Base-by-base conservation (phyloP, 30 jellyfish, hydroid and myxozoan genomes). In the Haliclystus octoradiatus region DNA sequence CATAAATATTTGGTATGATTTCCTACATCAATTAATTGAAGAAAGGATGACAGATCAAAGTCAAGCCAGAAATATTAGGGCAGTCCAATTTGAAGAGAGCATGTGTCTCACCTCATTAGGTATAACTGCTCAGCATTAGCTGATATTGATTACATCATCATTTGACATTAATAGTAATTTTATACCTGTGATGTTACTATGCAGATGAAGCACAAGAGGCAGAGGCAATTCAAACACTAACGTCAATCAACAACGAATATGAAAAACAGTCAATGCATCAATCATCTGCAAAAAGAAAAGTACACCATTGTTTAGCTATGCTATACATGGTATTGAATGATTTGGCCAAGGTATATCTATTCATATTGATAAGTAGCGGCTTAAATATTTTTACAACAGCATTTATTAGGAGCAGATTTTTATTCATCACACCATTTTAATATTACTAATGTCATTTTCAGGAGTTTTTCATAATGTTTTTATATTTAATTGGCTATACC, bases 141-240 rank as follows among this genome's bases (percentile, higher is more conserved):
- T n/a, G n/a, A n/a, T n/a, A n/a, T n/a, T n/a, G n/a, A n/a, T n/a
- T n/a, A n/a, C n/a, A n/a, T n/a, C n/a, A n/a, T n/a, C n/a, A n/a
- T n/a, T n/a, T n/a, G n/a, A n/a, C n/a, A n/a, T n/a, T n/a, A n/a
- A n/a, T n/a, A 9, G 15, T 57, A 25, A 12, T 57, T 57, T 57
- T 24, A 57, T 7, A 12, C 31, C 30, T 24, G 31, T 46, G 60
- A 46, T 46, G 60, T 9, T 12, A 46, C n/a, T n/a, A n/a, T 34
- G 19, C 66, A 88, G 97, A 80, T 53, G 97, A 88, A 60, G 97
- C 94, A 12, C 85, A 88, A 72, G 97, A 80, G 30, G 97, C 97
- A 1, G 97, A 88, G 69, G 97, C 74, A 25, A 57, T 78, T 26
- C 94, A 80, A 49, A 84, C 79, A 1, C 68, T 88, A 30, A 82